phyloP scores from a whole-genome alignment of 30 jellyfish, hydroid and myxozoan genomes.

The Clytia hemisphaerica region DNA sequence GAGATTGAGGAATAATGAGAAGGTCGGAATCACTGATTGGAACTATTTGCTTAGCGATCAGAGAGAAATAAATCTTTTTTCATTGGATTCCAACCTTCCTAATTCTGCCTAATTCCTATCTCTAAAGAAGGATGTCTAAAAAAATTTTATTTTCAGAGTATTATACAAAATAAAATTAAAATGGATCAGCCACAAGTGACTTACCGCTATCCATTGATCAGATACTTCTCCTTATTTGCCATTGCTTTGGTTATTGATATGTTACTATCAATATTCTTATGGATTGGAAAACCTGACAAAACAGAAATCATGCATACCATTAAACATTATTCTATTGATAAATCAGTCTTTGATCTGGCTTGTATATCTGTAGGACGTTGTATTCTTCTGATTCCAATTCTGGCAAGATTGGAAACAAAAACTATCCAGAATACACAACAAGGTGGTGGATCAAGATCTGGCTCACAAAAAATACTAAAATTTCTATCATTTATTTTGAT shows the following conservation, averaged over 20 bases:
- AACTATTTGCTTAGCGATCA: too few species aligned
- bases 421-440: slow-evolving; percentile 8
- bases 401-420: slow-evolving; percentile 38
- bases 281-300: neutral
- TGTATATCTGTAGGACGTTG: slow-evolving; percentile 43
- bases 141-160: too few species aligned
- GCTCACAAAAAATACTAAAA: neutral
- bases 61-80: too few species aligned
- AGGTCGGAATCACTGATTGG: too few species aligned
- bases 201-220: slow-evolving; percentile 15
- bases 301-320: neutral
- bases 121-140: too few species aligned
- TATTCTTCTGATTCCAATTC: slow-evolving; percentile 25
- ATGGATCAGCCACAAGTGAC: slow-evolving; percentile 13
- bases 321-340: slow-evolving; percentile 39
- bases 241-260: neutral
- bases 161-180: too few species aligned
- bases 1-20: too few species aligned
- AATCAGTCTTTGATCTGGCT: slow-evolving; percentile 72
- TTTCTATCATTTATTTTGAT: slow-evolving; percentile 9
- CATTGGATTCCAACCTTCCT: too few species aligned
- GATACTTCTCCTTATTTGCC: slow-evolving; percentile 13
- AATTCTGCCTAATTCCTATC: too few species aligned
- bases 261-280: neutral
- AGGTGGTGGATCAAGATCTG: neutral